Conservation (phyloP, 1,140 invertebrate genomes). For the Diorhabda sublineata region DNA sequence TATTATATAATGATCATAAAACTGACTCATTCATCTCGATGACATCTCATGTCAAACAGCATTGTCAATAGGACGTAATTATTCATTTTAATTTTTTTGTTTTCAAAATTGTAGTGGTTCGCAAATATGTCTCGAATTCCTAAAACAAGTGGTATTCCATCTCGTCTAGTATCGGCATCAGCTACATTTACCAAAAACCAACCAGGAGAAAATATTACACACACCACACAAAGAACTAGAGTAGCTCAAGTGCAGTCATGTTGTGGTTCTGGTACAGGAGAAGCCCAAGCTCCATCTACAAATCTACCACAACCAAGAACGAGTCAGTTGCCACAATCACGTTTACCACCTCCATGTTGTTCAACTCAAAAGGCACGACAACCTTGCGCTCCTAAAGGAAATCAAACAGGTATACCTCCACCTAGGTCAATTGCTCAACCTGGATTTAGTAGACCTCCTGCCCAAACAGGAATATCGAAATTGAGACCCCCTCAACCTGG, state of each 20-base stretch:
- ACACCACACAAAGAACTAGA: not conserved
- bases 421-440: too few species aligned
- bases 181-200: not conserved
- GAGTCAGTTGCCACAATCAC: not conserved
- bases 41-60: too few species aligned
- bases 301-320: not conserved
- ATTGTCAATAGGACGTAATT: too few species aligned
- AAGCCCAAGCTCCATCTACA: not conserved
- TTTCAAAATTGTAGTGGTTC: not conserved
- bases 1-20: too few species aligned
- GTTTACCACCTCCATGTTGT: not conserved
- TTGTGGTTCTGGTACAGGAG: not conserved
- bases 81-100: too few species aligned
- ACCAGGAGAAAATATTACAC: not conserved
- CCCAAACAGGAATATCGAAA: not conserved
- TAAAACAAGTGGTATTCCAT: not conserved
- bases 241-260: not conserved
- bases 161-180: not conserved
- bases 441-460: not conserved
- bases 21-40: too few species aligned
- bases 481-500: not conserved
- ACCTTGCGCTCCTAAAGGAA: too few species aligned
- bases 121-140: not conserved
- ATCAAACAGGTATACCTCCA: too few species aligned
- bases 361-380: not conserved